Base-by-base conservation (phyloP, 2,888 invertebrate genomes). In the Copidosoma aretas region DNA sequence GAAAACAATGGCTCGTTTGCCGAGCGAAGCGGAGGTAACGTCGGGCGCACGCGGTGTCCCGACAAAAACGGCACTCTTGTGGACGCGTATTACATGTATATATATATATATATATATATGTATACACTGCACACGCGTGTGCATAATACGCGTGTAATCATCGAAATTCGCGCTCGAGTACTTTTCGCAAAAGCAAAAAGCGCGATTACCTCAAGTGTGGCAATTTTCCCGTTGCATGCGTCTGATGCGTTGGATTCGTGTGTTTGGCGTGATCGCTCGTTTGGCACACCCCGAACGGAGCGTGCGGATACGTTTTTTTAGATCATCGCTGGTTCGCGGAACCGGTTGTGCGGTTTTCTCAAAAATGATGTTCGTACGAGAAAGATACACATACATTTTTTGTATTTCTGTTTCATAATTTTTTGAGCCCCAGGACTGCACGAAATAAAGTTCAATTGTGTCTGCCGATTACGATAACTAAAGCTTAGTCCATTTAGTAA, bases 191-290 rank as follows among this genome's bases (percentile, higher is more conserved):
- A 32, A 39, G 52, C 58, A 39, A 24, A 60, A 63, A 66, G 41
- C 56, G 61, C 64, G 56, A 70, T 70, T 67, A 70, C 64, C 67
- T 70, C 67, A 70, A 70, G 70, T 70, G 70, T 64, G 63, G 43
- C 70, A 70, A 70, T 70, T 70, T 70, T 61, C 64, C 62, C 19
- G 60, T 57, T 22, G n/a, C 8, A 17, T 1, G n/a, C 24, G 19
- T n/a, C n/a, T n/a, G n/a, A n/a, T n/a, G n/a, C n/a, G n/a, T n/a
- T n/a, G n/a, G 3, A 49, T 25, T 41, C 10, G 49, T 17, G 32
- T 1, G 19, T 21, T 12, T n/a, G 32, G 8, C 32, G 32, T 32
- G 32, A 32, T 32, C 39, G 39, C 22, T 39, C 66, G 51, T 52
- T 46, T 24, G 67, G 63, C 64, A 41, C 58, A 51, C 64, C 68